phyloP scores from a whole-genome alignment of 2,113 vertebrate genomes.

The Chascanopsetta lugubris region DNA sequence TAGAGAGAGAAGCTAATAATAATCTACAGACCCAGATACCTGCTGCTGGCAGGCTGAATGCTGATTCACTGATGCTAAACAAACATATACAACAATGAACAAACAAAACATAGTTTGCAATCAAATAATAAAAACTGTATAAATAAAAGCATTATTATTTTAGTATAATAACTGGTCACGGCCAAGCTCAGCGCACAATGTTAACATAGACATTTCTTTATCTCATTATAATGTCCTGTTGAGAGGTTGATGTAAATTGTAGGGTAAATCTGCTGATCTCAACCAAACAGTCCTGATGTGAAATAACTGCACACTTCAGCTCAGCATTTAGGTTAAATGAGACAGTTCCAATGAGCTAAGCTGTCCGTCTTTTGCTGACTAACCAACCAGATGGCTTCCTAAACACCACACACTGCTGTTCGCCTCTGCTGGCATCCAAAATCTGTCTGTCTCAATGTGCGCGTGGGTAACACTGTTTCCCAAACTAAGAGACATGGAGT shows the following conservation, averaged over 20 bases:
- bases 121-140: too few relatives aligned
- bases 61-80: slow-evolving; percentile 8
- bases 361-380: background rate
- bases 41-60: background rate
- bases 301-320: background rate
- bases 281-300: background rate
- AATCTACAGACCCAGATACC: slow-evolving; percentile 36
- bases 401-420: background rate
- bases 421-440: background rate
- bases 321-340: background rate
- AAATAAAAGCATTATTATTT: too few relatives aligned
- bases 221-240: too few relatives aligned
- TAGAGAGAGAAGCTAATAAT: slow-evolving; percentile 59
- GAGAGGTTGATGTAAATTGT: too few relatives aligned
- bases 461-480: background rate
- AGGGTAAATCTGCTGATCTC: background rate
- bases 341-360: background rate
- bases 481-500: background rate
- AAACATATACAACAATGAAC: background rate
- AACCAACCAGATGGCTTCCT: background rate
- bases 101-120: background rate
- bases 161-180: too few relatives aligned
- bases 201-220: too few relatives aligned
- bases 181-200: too few relatives aligned
- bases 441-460: background rate